phyloP scores from a whole-genome alignment of 1,140 invertebrate species.

The Notospermus geniculatus region DNA sequence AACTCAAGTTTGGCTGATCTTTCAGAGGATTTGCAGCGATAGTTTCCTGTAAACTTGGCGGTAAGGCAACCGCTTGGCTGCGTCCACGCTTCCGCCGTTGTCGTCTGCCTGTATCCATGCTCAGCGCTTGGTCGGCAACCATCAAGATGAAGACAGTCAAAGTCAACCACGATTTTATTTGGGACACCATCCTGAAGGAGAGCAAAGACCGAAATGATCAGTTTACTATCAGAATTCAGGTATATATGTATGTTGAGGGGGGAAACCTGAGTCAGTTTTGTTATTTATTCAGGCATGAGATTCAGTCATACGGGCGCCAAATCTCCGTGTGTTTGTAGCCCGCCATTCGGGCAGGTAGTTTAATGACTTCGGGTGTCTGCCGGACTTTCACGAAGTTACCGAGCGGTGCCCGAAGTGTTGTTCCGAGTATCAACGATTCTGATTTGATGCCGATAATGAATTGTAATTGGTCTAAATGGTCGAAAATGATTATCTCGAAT shows the following conservation, averaged over 20 bases:
- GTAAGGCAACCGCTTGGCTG: neutral
- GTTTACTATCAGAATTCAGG: neutral
- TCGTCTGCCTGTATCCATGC: neutral
- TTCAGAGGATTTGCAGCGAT: conserved; percentile 1
- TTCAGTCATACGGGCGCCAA: neutral
- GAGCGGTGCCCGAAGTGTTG: neutral
- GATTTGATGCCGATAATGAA: neutral
- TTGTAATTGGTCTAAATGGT: conserved; percentile 4
- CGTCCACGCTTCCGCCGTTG: neutral
- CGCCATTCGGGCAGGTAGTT: conserved; percentile 3
- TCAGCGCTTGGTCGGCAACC: too few relatives aligned
- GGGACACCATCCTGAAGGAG: neutral
- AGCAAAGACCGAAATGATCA: neutral
- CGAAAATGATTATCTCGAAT: neutral
- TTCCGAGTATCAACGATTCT: neutral
- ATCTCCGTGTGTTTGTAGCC: neutral
- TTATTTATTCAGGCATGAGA: conserved; percentile 2
- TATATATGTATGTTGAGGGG: neutral
- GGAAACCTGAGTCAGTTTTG: conserved; percentile 1
- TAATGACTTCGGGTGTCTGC: conserved; percentile 5
- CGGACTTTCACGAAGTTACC: neutral
- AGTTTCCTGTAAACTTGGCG: conserved; percentile 5
- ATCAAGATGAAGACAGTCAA: too few relatives aligned
- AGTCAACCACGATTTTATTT: neutral
- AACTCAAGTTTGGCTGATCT: conserved; percentile 14